phyloP scores from a whole-genome alignment of 2,797 vertebrate genomes.

The Dendrocincla fuliginosa region DNA sequence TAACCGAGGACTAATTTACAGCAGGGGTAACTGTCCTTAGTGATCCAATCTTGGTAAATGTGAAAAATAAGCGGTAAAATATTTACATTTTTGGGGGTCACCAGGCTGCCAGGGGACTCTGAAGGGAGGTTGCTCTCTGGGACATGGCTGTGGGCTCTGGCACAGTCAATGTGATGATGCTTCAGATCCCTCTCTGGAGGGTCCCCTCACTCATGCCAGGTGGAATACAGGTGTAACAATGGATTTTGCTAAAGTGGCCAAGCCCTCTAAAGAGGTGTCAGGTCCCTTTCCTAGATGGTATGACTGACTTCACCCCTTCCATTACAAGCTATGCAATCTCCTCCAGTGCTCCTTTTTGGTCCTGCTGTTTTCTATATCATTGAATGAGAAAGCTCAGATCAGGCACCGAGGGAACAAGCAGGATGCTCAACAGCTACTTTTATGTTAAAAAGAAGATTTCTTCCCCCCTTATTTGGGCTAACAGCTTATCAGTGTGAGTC shows the following conservation, averaged over 20 bases:
- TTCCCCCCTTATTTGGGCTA: neutral
- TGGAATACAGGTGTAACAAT: accelerated
- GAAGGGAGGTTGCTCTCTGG: neutral
- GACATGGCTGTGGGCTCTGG: neutral
- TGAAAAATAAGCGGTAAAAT: neutral
- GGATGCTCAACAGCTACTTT: conserved; percentile 20
- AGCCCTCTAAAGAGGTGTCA: accelerated
- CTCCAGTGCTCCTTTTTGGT: neutral
- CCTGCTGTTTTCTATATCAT: neutral
- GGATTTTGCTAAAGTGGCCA: neutral
- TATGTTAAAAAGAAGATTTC: neutral
- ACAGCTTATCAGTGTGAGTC: conserved; percentile 31
- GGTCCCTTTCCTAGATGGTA: neutral
- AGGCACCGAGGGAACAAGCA: neutral
- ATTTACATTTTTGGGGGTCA: neutral
- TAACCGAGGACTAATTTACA: neutral
- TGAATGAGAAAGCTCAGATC: neutral
- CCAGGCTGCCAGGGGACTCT: neutral
- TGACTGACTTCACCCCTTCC: neutral
- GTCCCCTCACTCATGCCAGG: accelerated
- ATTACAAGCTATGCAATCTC: accelerated
- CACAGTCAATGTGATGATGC: accelerated
- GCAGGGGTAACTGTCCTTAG: neutral
- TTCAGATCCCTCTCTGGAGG: neutral
- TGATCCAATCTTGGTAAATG: neutral